Percentiles rank a stretch among this genome's conserved stretches.
Conservation (phyloP, 2,888 invertebrate species). For the Octodonta nipae region DNA sequence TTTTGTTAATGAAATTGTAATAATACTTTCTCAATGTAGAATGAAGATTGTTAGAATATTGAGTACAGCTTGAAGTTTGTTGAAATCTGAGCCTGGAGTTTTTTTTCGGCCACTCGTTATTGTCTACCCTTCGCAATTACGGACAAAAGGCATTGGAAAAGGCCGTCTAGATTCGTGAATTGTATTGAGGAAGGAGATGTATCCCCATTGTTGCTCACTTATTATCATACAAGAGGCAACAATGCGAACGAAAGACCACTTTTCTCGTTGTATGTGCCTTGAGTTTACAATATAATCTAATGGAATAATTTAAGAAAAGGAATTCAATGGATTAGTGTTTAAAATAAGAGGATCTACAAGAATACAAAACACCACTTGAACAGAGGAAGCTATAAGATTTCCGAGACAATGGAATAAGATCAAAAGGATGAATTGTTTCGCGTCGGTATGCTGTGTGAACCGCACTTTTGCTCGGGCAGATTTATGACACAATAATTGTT, state of each 20-base stretch:
- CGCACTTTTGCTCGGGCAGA: no score
- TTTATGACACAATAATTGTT: no score
- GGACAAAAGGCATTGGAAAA: constrained; percentile 13
- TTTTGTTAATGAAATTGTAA: no score
- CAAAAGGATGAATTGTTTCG: no score
- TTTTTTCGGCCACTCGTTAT: constrained; percentile 10
- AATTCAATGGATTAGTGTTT: constrained; percentile 3
- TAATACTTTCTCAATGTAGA: no score
- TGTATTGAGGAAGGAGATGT: constrained; percentile 20
- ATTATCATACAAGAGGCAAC: constrained; percentile 25
- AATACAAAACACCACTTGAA: constrained; percentile 1
- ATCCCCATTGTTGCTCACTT: constrained; percentile 21
- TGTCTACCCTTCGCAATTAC: constrained; percentile 6
- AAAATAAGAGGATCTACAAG: neutral
- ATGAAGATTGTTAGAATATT: no score
- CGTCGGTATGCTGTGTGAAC: no score
- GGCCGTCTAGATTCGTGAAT: constrained; percentile 18
- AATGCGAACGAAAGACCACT: no score
- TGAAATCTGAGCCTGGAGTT: no score
- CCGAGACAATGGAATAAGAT: no score
- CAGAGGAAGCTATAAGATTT: no score
- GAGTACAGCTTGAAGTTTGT: no score
- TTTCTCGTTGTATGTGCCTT: constrained; percentile 14
- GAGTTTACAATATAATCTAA: constrained; percentile 24
- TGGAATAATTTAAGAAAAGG: constrained; percentile 11